Evolutionary conservation across 2,797 vertebrate species (phyloP).

Genomic region (Melanotaenia nigrans): DNA sequence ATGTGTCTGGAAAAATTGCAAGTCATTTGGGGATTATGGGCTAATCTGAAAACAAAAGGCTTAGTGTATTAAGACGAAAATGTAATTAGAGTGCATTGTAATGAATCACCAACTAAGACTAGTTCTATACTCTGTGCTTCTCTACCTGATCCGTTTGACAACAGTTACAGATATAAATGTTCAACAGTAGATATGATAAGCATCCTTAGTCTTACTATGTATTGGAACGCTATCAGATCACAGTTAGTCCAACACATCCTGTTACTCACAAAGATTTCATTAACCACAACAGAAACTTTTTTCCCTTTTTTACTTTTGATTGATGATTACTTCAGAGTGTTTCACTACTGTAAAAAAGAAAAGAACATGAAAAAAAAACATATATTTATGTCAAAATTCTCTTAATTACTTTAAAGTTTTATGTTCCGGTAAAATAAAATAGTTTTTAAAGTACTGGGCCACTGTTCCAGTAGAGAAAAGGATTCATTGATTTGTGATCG

Average conservation of each 20-base stretch:
- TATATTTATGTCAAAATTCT: neutral
- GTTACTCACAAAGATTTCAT: neutral
- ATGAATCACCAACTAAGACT: constrained; percentile 32
- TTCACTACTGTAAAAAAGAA: no score
- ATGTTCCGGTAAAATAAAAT: neutral
- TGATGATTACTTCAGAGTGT: no score
- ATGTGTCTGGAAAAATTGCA: constrained; percentile 48
- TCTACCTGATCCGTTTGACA: constrained; percentile 21
- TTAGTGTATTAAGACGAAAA: constrained; percentile 49
- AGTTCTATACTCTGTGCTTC: constrained; percentile 1
- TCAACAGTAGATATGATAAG: neutral
- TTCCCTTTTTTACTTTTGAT: no score
- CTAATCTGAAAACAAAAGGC: constrained; percentile 69
- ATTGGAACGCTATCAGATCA: neutral
- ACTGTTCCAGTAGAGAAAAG: constrained; percentile 26
- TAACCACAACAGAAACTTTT: neutral
- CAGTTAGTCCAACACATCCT: neutral
- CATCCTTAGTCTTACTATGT: neutral
- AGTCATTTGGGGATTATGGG: constrained; percentile 55
- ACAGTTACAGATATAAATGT: constrained; percentile 5
- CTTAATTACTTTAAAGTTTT: constrained; percentile 15
- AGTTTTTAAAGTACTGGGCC: constrained; percentile 5
- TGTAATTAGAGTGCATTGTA: constrained; percentile 56
- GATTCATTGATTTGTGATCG: constrained; percentile 21
- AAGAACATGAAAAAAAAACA: no score